Evolutionary conservation across 1,140 invertebrate genomes (phyloP).

Genomic region (Drosophila ercepeae): DNA sequence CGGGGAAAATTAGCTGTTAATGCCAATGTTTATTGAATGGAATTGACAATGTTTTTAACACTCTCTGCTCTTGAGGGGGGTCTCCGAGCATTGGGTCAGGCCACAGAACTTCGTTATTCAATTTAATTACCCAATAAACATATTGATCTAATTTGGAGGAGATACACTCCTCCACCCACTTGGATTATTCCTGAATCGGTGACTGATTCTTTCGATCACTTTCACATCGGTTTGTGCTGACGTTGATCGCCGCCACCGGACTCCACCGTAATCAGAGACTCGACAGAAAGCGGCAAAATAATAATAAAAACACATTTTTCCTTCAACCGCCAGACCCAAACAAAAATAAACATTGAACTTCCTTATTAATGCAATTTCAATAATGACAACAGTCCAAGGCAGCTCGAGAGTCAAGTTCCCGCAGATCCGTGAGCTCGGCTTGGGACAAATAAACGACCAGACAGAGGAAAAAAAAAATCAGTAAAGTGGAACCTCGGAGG

Average conservation of each 20-base stretch:
- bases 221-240: conserved; percentile 37
- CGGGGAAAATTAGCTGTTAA: conserved; percentile 35
- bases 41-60: conserved; percentile 21
- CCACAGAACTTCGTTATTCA: neutral
- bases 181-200: neutral
- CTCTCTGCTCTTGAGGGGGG: neutral
- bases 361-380: conserved; percentile 81
- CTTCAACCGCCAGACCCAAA: conserved; percentile 34
- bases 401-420: conserved; percentile 33
- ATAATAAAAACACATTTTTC: conserved; percentile 30
- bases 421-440: conserved; percentile 18
- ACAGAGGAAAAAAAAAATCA: conserved; percentile 27
- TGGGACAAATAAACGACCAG: conserved; percentile 48
- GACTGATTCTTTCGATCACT: conserved; percentile 8
- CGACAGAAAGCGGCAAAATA: conserved; percentile 12
- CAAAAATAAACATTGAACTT: conserved; percentile 78
- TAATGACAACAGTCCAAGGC: conserved; percentile 51
- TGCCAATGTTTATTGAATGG: conserved; percentile 25
- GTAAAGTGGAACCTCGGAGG: conserved; percentile 50
- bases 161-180: neutral
- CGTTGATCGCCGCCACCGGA: conserved; percentile 22
- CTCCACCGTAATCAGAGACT: conserved; percentile 24
- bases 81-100: neutral
- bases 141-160: neutral
- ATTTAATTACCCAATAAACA: neutral